Conservation (phyloP, 2,797 vertebrate species). For the Apogon hyalosoma region DNA sequence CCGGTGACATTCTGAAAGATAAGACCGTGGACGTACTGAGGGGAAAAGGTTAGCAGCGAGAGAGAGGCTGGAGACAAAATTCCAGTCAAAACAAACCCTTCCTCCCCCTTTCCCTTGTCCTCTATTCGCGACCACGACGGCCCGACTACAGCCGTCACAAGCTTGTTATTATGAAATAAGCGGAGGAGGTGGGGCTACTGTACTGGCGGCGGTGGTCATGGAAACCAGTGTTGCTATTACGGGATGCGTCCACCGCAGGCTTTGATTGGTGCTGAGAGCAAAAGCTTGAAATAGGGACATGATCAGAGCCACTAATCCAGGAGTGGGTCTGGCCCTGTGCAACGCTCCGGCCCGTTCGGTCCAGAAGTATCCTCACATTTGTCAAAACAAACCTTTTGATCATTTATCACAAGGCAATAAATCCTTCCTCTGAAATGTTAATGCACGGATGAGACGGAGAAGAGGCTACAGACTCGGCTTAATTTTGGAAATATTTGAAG, state of each 20-base stretch:
- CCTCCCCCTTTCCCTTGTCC: conserved; percentile 67
- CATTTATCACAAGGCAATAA: conserved; percentile 82
- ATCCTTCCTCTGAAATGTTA: conserved; percentile 75
- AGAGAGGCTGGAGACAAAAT: conserved; percentile 61
- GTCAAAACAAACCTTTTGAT: conserved; percentile 87
- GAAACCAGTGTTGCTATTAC: conserved; percentile 54
- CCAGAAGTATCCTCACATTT: conserved; percentile 82
- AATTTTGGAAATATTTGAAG: conserved; percentile 81
- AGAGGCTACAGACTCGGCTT: conserved; percentile 63
- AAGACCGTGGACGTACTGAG: conserved; percentile 64
- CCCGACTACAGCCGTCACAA: conserved; percentile 85
- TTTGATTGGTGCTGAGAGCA: conserved; percentile 80
- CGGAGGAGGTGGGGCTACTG: conserved; percentile 57
- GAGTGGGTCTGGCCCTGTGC: conserved; percentile 74
- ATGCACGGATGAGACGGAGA: conserved; percentile 71
- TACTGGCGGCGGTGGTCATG: conserved; percentile 45
- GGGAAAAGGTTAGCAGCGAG: conserved; percentile 39
- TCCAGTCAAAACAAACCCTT: conserved; percentile 73
- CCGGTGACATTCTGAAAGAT: conserved; percentile 71
- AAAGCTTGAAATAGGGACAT: conserved; percentile 78
- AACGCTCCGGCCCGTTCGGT: conserved; percentile 69
- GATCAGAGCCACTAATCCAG: conserved; percentile 85
- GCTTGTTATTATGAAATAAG: conserved; percentile 84
- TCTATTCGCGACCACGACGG: conserved; percentile 71
- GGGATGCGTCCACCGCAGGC: conserved; percentile 66